A percentile compares a stretch with the other conserved stretches of the same genome.
Evolutionary conservation across 2,888 invertebrate species (phyloP).

Genomic region (Dendrolimus pini): DNA sequence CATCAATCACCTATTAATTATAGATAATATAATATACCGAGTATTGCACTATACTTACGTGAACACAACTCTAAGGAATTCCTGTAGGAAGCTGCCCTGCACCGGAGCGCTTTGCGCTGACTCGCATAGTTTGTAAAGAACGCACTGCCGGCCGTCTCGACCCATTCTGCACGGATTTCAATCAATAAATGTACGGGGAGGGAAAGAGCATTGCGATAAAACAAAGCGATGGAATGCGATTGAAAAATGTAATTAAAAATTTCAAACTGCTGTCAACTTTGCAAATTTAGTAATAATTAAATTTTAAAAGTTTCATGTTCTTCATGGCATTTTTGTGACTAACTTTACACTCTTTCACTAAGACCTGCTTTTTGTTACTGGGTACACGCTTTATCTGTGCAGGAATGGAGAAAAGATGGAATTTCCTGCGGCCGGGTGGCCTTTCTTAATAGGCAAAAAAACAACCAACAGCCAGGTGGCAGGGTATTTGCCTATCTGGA

Average conservation of each 20-base stretch:
- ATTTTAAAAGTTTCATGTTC: too few species aligned
- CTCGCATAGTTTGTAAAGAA: slow-evolving; percentile 80
- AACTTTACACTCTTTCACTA: too few species aligned
- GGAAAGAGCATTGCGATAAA: background rate
- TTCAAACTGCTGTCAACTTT: background rate
- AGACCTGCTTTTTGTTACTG: too few species aligned
- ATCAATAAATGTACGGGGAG: background rate
- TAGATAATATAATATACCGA: too few species aligned
- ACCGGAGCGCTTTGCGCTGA: slow-evolving; percentile 51
- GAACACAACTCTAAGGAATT: slow-evolving; percentile 80
- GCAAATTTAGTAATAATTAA: background rate
- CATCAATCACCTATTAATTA: too few species aligned
- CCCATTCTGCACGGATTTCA: slow-evolving; percentile 55
- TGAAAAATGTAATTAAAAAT: background rate
- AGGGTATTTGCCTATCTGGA: too few species aligned
- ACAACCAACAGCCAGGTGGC: too few species aligned
- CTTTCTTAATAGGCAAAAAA: too few species aligned
- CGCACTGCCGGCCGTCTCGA: slow-evolving; percentile 77
- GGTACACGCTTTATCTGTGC: too few species aligned
- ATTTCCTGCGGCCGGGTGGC: too few species aligned
- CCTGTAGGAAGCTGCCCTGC: slow-evolving; percentile 79
- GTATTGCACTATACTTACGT: slow-evolving; percentile 67
- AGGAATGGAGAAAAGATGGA: too few species aligned
- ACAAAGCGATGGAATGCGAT: background rate
- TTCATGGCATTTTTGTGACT: too few species aligned